A percentile compares a stretch with the other conserved stretches of the same genome.
These are phyloP conservation scores for Drosophila subquinaria DNA, from an alignment of 2,888 invertebrate species.

Conservation along the genomic window DNA sequence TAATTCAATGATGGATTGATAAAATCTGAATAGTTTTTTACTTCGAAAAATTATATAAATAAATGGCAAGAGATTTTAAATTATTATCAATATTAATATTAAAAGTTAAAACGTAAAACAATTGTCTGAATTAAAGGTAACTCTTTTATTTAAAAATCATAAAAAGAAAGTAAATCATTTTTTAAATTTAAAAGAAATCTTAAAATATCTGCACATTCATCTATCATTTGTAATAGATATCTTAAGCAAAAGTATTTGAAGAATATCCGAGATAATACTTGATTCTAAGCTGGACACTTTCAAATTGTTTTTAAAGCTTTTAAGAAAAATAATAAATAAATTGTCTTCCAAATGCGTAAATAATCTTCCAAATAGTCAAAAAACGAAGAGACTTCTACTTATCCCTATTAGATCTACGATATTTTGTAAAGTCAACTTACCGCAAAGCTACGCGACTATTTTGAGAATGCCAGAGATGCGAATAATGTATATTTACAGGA, in stretches of 20 bases:
- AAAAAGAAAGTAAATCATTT: no score
- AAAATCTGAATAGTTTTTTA: neutral
- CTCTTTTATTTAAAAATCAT: no score
- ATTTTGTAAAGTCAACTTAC: constrained; percentile 70
- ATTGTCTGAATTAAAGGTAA: no score
- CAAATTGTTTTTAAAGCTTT: no score
- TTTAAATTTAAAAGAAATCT: neutral
- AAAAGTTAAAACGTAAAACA: no score
- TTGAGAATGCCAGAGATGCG: constrained; percentile 43
- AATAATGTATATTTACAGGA: constrained; percentile 64
- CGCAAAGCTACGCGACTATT: constrained; percentile 82
- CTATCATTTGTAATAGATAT: neutral
- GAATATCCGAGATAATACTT: no score
- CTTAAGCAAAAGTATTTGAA: neutral
- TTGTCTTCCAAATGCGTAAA: neutral
- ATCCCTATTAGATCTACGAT: neutral
- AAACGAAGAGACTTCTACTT: neutral
- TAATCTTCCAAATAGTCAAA: neutral
- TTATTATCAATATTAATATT: no score
- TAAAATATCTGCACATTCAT: neutral
- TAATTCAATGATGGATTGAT: neutral
- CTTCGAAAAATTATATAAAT: neutral
- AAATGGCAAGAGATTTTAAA: no score
- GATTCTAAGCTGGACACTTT: no score
- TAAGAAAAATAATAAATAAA: neutral